phyloP scores from a whole-genome alignment of 1,140 invertebrate genomes.

The Papilio polyxenes region DNA sequence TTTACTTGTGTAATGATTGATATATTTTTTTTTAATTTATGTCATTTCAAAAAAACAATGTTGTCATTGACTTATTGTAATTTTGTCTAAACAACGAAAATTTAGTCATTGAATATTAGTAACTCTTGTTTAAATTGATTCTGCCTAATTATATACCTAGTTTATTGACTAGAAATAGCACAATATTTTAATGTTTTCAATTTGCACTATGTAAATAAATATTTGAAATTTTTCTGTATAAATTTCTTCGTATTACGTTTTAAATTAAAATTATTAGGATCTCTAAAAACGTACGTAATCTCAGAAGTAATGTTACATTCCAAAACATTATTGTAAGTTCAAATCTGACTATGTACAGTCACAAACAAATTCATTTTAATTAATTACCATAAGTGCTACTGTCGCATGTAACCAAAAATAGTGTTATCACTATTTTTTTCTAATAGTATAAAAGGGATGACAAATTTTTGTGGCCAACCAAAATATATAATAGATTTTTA shows the following conservation, averaged over 20 bases:
- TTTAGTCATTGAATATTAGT: no score
- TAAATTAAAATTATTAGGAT: slow-evolving; percentile 53
- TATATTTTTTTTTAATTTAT: neutral
- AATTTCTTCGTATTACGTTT: slow-evolving; percentile 29
- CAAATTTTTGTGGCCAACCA: no score
- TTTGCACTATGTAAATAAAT: slow-evolving; percentile 1
- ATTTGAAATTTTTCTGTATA: slow-evolving; percentile 6
- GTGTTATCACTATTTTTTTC: no score
- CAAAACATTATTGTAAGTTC: slow-evolving; percentile 69
- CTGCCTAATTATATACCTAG: neutral
- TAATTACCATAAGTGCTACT: no score
- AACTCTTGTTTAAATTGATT: no score
- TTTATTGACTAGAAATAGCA: neutral
- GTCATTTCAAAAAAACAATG: neutral
- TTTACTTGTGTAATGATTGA: neutral
- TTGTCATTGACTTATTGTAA: neutral
- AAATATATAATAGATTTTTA: no score
- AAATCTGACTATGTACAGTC: slow-evolving; percentile 42
- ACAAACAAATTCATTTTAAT: neutral
- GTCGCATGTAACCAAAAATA: no score
- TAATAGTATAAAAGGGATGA: no score
- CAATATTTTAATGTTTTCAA: neutral
- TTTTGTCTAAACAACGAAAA: neutral
- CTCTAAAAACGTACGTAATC: slow-evolving; percentile 69
- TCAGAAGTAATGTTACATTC: slow-evolving; percentile 77